Evolutionary conservation across 2,113 vertebrate species (phyloP), one percentile per base, ranked within the genome.

Genomic region (Columbina picui): DNA sequence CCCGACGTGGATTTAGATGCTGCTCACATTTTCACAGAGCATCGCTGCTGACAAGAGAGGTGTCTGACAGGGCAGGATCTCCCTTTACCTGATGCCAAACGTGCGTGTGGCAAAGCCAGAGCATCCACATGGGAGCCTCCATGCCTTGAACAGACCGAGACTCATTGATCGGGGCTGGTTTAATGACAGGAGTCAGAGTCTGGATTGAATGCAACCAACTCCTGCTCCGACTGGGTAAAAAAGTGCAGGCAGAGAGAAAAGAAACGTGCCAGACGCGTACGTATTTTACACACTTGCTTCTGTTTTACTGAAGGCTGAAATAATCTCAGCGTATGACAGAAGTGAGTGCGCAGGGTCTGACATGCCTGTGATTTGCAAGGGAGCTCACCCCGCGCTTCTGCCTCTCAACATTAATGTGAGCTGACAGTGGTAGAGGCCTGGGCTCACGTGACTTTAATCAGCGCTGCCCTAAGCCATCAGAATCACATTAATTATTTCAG

Each of bases 341-440:
- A 53, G 73, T 12, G 43, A 89, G 74, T 14, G 39, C 57, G 89
- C 81, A 52, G 32, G 87, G 79, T 53, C 64, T 90, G 97, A 87
- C 96, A 67, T 87, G 85, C 93, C 93, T 15, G 75, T 25, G 96
- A 92, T 92, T 49, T 45, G 90, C 41, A 52, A 36, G 86, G 84
- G 87, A 96, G 87, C 89, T 18, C 91, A 69, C 88, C 85, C 77
- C 36, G 55, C 75, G 4, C 94, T 95, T 86, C 90, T 90, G 93
- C 88, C 94, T 82, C 90, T 61, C 95, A 52, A 92, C 85, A 41
- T 89, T 98, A 97, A 98, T 96, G 83, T 8, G 93, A 96, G 96
- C 98, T 97, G 98, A 98, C 98, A 98, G 86, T 75, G 89, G 94
- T 96, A 96, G 79, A 94, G 97, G 97, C 97, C 94, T 74, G 73